Conservation (phyloP, 2,797 vertebrate genomes). For the Sibirionetta formosa region DNA sequence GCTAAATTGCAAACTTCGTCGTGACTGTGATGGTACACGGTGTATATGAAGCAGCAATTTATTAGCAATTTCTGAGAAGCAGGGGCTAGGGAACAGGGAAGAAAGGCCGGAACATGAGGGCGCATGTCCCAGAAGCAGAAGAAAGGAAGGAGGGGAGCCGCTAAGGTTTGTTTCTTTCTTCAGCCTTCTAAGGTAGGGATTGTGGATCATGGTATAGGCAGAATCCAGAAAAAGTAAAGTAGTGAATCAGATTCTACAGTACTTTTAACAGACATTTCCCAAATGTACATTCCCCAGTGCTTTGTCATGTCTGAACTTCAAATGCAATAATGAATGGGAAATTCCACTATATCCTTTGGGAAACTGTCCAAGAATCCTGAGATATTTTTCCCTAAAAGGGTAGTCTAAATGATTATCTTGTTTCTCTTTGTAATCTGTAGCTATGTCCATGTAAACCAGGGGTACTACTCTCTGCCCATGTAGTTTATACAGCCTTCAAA, state of each 20-base stretch:
- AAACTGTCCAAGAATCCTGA: constrained; percentile 43
- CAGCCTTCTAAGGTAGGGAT: not conserved
- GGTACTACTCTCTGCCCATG: not conserved
- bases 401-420: not conserved
- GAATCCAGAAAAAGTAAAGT: not conserved
- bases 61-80: not conserved
- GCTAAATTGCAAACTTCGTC: not conserved
- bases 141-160: not conserved
- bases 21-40: not conserved
- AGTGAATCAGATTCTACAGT: constrained; percentile 22
- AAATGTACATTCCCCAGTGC: constrained; percentile 51
- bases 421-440: not conserved
- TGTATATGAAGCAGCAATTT: not conserved
- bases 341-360: constrained; percentile 55
- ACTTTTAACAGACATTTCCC: constrained; percentile 2
- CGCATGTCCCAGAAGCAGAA: not conserved
- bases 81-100: not conserved
- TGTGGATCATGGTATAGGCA: not conserved
- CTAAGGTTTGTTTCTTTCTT: not conserved
- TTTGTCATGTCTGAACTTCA: constrained; percentile 61
- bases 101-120: not conserved
- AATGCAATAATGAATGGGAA: constrained; percentile 41
- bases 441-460: not conserved
- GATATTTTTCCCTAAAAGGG: not conserved
- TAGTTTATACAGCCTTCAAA: not conserved